A percentile compares a stretch with the other conserved stretches of the same genome.
Evolutionary conservation across 2,113 vertebrate species (phyloP).

Genomic region (Cyanistes caeruleus): DNA sequence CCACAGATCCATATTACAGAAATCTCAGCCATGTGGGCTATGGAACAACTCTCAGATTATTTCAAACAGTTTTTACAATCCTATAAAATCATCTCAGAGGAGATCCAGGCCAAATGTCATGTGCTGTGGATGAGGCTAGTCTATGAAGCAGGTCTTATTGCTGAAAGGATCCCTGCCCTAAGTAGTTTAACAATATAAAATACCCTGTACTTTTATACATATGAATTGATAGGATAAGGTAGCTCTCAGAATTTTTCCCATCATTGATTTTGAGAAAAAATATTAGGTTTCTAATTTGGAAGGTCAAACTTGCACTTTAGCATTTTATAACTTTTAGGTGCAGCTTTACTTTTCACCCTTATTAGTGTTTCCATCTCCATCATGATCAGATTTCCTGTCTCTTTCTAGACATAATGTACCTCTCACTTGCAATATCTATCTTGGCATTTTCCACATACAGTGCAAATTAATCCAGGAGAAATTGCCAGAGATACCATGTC

Average conservation of each 20-base stretch:
- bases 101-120: background rate
- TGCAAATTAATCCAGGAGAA: background rate
- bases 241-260: background rate
- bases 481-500: background rate
- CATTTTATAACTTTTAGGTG: background rate
- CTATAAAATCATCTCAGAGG: background rate
- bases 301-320: background rate
- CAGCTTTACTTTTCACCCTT: background rate
- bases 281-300: background rate
- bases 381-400: background rate
- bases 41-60: background rate
- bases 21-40: background rate
- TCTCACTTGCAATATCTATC: background rate
- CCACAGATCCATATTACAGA: background rate
- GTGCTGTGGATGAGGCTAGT: background rate
- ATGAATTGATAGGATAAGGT: background rate
- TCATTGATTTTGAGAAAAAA: background rate
- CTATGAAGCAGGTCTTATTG: background rate
- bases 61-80: background rate
- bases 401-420: background rate
- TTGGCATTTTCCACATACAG: background rate
- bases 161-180: background rate
- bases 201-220: background rate
- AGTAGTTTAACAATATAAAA: background rate
- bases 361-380: background rate